Base-by-base conservation (phyloP, 2,797 vertebrate species). In the Carduelis carduelis region DNA sequence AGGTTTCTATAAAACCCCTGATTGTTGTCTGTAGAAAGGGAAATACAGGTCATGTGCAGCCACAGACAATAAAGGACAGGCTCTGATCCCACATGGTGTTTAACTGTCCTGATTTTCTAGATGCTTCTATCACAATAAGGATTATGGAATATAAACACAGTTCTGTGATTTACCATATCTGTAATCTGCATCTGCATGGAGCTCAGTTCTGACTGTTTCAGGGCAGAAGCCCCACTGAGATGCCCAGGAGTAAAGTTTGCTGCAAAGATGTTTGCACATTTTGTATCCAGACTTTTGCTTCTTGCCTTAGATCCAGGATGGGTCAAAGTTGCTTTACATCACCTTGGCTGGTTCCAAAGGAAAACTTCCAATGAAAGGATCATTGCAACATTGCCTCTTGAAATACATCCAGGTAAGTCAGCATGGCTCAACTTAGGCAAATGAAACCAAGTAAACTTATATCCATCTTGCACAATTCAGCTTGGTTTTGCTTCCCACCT, bases 321-420 rank as follows among this genome's bases (percentile, higher is more conserved):
- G 72, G 65, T 87, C 69, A 91, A 91, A 91, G 76, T 53, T 90
- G 34, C 52, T 92, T 85, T 87, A 13, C 50, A 93, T 87, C 89
- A 69, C 56, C 32, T 60, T 59, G 77, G 18, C 57, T 80, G 15
- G 8, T 64, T 94, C 66, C 85, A 93, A 71, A 95, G 50, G 77
- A 94, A 91, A 49, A 23, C 57, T 75, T 92, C 68, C 53, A 92
- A 70, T 50, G 76, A 95, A 87, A n/a, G 63, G 44, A 53, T 72
- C 4, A 2, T 79, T 89, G 57, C 80, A 95, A 82, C 81, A 87
- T 20, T 57, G 16, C 32, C 74, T 70, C 46, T 87, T 84, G 94
- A 95, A 92, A 93, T 75, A 12, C 9, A n/a, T 27, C 60, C 90
- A 80, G 52, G 66, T 84, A 90, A 89, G 26, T 41, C 75, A 94